Percentiles rank a stretch among this genome's conserved stretches.
Conservation (phyloP, 2,797 vertebrate species). For the Protonibea diacanthus region DNA sequence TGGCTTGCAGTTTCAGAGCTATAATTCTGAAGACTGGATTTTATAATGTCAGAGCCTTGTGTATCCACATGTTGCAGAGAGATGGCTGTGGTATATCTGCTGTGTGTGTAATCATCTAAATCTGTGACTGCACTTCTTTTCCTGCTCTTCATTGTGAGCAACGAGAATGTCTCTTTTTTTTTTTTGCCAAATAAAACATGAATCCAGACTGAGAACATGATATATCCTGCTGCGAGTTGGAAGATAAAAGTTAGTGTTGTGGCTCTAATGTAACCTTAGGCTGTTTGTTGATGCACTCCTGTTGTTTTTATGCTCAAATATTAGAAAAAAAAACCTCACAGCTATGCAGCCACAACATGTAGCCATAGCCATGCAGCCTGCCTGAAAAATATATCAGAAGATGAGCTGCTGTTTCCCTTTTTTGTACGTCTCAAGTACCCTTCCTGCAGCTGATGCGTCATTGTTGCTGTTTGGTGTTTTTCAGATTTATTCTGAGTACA, state of each 20-base stretch:
- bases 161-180: slow-evolving; percentile 6
- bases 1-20: slow-evolving; percentile 49
- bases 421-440: slow-evolving; percentile 12
- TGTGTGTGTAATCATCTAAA: slow-evolving; percentile 29
- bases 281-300: slow-evolving; percentile 4
- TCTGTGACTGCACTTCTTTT: slow-evolving; percentile 10
- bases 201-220: slow-evolving; percentile 8
- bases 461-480: slow-evolving; percentile 54
- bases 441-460: slow-evolving; percentile 32
- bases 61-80: slow-evolving; percentile 39
- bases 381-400: slow-evolving; percentile 29
- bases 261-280: slow-evolving; percentile 20
- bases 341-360: slow-evolving; percentile 19
- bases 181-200: slow-evolving; percentile 19
- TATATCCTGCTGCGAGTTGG: slow-evolving; percentile 1
- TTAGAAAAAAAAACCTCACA: slow-evolving; percentile 5
- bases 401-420: slow-evolving; percentile 27
- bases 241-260: slow-evolving; percentile 23
- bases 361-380: slow-evolving; percentile 17
- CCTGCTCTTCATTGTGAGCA: not conserved
- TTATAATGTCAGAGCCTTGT: slow-evolving; percentile 58
- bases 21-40: slow-evolving; percentile 37
- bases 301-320: slow-evolving; percentile 35
- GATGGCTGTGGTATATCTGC: slow-evolving; percentile 29
- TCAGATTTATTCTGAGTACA: slow-evolving; percentile 51